phyloP scores from a whole-genome alignment of 1,140 invertebrate species.

The Bombus pyrosoma region DNA sequence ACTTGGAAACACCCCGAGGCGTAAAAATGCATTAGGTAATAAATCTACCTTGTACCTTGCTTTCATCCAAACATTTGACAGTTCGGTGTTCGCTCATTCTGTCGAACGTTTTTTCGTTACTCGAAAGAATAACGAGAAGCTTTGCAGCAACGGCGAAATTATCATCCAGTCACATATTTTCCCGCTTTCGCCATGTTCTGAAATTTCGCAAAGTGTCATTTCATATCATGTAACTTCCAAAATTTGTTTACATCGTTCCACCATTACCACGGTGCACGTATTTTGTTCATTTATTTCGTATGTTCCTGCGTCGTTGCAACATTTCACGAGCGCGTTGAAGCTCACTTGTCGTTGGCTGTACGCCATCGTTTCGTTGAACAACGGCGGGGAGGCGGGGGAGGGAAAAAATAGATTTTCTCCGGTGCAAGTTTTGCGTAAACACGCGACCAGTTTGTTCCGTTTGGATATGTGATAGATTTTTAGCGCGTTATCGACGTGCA shows the following conservation, averaged over 20 bases:
- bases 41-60: no score
- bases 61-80: not conserved
- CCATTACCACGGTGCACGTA: slow-evolving; percentile 13
- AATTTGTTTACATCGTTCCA: not conserved
- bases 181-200: not conserved
- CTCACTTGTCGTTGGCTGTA: not conserved
- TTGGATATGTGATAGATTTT: slow-evolving; percentile 27
- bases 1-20: not conserved
- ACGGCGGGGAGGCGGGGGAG: no score
- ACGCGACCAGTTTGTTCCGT: slow-evolving; percentile 47
- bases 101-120: not conserved
- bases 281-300: slow-evolving; percentile 45
- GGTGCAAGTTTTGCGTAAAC: slow-evolving; percentile 41
- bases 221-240: not conserved
- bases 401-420: slow-evolving; percentile 50
- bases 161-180: no score
- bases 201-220: not conserved
- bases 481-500: not conserved
- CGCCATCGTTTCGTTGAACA: not conserved
- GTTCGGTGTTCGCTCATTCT: no score
- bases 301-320: slow-evolving; percentile 6
- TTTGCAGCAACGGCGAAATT: not conserved
- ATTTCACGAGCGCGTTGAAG: not conserved
- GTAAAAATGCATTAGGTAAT: not conserved
- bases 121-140: not conserved